Percentiles rank a stretch among this genome's conserved stretches.
phyloP scores from a whole-genome alignment of 2,113 vertebrate species.

The Gadus macrocephalus region DNA sequence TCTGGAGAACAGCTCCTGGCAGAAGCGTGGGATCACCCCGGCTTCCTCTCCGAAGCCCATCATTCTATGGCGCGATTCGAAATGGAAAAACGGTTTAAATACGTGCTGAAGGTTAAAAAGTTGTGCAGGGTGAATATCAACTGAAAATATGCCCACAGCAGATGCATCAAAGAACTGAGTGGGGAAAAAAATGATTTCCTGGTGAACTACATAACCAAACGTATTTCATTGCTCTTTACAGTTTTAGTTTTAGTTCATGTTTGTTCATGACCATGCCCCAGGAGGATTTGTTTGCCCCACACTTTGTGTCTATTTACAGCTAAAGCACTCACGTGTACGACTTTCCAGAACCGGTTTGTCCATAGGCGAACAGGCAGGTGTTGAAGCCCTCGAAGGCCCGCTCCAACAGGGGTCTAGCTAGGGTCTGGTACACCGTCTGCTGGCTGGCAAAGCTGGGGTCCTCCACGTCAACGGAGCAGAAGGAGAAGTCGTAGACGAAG shows the following conservation, averaged over 20 bases:
- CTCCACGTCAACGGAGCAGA: slow-evolving; percentile 83
- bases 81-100: too few species aligned
- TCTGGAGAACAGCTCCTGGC: slow-evolving; percentile 82
- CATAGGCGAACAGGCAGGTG: slow-evolving; percentile 92
- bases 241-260: too few species aligned
- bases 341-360: slow-evolving; percentile 96
- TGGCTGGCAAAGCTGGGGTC: slow-evolving; percentile 80
- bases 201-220: too few species aligned
- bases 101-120: too few species aligned
- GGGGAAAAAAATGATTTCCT: too few species aligned
- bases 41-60: slow-evolving; percentile 89
- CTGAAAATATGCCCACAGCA: too few species aligned
- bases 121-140: too few species aligned
- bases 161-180: too few species aligned
- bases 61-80: slow-evolving; percentile 75
- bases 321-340: slow-evolving; percentile 87
- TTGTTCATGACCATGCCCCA: too few species aligned
- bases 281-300: too few species aligned
- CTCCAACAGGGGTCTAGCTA: slow-evolving; percentile 83
- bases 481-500: slow-evolving; percentile 84
- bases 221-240: too few species aligned
- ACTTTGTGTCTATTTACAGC: not conserved
- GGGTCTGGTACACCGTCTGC: slow-evolving; percentile 74
- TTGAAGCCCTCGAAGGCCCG: slow-evolving; percentile 92
- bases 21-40: slow-evolving; percentile 92